Percentiles rank a stretch among this genome's conserved stretches.
Evolutionary conservation across 1,140 invertebrate species (phyloP).

Genomic region (Aleiodes sp.): DNA sequence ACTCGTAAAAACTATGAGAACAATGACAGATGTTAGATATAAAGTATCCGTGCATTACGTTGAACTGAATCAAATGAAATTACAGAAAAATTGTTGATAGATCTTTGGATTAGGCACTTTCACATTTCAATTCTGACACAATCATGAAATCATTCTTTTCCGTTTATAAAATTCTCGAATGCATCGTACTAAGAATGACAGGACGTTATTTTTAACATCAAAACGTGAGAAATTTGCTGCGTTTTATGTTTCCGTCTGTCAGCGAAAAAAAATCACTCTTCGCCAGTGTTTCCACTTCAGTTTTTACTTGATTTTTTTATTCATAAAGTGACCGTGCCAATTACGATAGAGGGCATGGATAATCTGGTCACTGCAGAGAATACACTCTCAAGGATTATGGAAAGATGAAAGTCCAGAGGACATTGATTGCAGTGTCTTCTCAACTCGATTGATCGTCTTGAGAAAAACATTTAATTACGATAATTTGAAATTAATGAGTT

Average conservation of each 20-base stretch:
- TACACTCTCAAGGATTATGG: no score
- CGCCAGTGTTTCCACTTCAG: neutral
- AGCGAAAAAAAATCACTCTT: constrained; percentile 16
- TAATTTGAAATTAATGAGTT: neutral
- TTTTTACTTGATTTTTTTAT: neutral
- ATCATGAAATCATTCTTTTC: no score
- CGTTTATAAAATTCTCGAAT: neutral
- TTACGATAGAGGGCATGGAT: no score
- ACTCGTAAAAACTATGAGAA: no score
- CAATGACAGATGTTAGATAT: neutral
- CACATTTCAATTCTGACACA: neutral
- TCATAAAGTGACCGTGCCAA: neutral
- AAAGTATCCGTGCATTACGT: neutral
- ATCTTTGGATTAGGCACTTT: neutral
- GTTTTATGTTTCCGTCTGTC: constrained; percentile 21
- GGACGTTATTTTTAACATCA: constrained; percentile 16
- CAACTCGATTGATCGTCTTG: no score
- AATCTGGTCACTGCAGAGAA: no score
- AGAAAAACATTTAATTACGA: neutral
- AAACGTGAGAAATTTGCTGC: constrained; percentile 8
- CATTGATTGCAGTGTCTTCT: no score
- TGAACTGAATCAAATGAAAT: neutral
- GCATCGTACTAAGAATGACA: neutral
- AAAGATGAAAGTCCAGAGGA: no score
- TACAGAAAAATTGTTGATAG: neutral